Evolutionary conservation across 2,888 invertebrate species (phyloP).

Genomic region (Eutolmus rufibarbis): DNA sequence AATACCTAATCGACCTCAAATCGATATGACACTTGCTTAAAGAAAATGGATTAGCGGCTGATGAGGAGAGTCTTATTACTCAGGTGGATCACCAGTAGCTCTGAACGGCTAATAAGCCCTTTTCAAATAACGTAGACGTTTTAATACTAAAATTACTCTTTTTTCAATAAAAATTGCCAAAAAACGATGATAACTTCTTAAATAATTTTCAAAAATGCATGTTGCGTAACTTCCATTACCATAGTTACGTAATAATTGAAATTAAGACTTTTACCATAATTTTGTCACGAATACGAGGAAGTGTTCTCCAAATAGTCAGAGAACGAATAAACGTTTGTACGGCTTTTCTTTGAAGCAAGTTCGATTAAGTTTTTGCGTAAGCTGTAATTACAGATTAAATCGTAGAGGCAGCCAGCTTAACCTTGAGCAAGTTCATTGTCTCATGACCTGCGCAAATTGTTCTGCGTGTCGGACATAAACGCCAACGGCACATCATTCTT

Average conservation of each 20-base stretch:
- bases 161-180: neutral
- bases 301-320: neutral
- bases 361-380: conserved; percentile 11
- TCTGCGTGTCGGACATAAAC: neutral
- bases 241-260: neutral
- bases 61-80: neutral
- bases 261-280: neutral
- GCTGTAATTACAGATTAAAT: conserved; percentile 19
- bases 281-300: conserved; percentile 7
- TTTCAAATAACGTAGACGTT: neutral
- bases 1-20: neutral
- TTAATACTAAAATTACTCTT: neutral
- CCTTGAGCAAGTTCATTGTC: conserved; percentile 24
- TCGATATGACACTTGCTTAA: neutral
- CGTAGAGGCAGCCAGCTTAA: neutral
- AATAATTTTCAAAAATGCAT: neutral
- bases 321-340: neutral
- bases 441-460: neutral
- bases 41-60: neutral
- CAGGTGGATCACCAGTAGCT: neutral
- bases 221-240: neutral
- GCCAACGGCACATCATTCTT: neutral
- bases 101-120: neutral
- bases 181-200: neutral
- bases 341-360: neutral